Evolutionary conservation across 2,113 vertebrate species (phyloP), one percentile per base, ranked within the genome.

Genomic region (Paratilapia polleni): DNA sequence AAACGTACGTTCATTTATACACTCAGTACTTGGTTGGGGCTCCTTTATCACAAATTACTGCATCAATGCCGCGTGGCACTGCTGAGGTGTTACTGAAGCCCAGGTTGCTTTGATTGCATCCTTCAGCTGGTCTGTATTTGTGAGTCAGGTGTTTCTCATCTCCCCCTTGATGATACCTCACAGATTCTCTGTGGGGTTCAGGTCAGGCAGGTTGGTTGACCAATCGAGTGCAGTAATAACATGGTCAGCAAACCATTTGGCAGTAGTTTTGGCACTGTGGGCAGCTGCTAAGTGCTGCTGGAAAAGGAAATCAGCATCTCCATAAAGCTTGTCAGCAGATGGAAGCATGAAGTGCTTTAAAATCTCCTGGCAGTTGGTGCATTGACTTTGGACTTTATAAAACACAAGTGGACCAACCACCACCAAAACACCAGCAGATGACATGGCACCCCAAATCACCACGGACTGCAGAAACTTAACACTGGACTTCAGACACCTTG

Each of bases 51-150:
- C 63, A 36, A 36, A 36, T 31, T 31, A 31, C 28, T 36, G 8
- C 41, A 43, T 66, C 2, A 43, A 20, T 66, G 36, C 41, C 1
- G 34, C 6, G 34, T 36, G 34, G 34, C 34, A 43, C 66, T 28
- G 15, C 24, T 70, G 41, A 68, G 41, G 43, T 70, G 66, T 49
- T 70, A 70, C 15, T 49, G 66, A 70, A 70, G 66, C 66, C 43
- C 41, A 49, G 43, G 66, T 28, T 70, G 9, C 66, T 19, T 70
- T 70, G 43, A 49, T 38, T 28, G 43, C 66, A 19, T 41, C 24
- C 41, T 12, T 70, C 41, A 49, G 64, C 41, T 49, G 47, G 41
- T 47, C 3, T 9, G 64, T 15, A 43, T 43, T 14, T 43, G 13
- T 43, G 38, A 4, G 2, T 11, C 38, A 3, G 38, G 38, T 41